These are phyloP conservation scores for Dicentrarchus labrax DNA, from an alignment of 2,113 vertebrate species.

Conservation along the genomic window DNA sequence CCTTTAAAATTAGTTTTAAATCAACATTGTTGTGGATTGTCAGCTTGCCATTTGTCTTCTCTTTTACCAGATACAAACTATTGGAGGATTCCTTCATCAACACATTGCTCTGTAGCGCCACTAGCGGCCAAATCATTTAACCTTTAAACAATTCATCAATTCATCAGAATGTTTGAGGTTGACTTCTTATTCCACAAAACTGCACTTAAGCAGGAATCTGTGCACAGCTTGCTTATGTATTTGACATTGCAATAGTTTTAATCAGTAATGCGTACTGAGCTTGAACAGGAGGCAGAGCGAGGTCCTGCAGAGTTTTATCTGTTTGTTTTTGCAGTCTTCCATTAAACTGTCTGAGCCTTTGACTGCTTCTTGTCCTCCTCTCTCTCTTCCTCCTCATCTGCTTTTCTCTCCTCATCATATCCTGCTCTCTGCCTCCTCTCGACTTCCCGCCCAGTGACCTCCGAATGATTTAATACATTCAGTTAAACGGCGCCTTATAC, in stretches of 20 bases:
- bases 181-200: not conserved
- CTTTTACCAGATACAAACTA: not conserved
- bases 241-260: not conserved
- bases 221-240: too few relatives aligned
- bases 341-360: slow-evolving; percentile 17
- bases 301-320: not conserved
- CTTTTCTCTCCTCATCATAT: not conserved
- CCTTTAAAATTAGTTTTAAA: not conserved
- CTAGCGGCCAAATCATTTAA: not conserved
- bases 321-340: slow-evolving; percentile 17
- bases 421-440: slow-evolving; percentile 9
- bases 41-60: not conserved
- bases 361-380: not conserved
- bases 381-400: slow-evolving; percentile 6
- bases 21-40: not conserved
- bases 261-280: not conserved
- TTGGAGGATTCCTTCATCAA: not conserved
- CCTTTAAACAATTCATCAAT: not conserved
- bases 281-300: not conserved
- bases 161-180: not conserved
- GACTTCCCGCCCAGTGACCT: slow-evolving; percentile 17
- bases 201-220: not conserved
- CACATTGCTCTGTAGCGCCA: not conserved
- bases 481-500: not conserved
- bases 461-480: slow-evolving; percentile 35